Conservation (phyloP, 2,113 vertebrate species). For the Thryonomys swinderianus region DNA sequence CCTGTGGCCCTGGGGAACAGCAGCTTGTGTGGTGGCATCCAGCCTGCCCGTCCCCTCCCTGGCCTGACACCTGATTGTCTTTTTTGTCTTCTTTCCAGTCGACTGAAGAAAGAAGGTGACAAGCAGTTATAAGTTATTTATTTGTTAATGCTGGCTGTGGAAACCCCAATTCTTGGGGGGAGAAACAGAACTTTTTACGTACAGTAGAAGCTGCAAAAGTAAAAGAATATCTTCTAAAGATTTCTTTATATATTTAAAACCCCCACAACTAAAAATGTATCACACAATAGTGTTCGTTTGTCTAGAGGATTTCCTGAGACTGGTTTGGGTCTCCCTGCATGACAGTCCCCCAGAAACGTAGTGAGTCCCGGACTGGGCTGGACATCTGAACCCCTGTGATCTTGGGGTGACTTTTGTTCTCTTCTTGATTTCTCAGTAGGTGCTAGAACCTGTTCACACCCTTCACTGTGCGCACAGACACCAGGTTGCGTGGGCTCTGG, state of each 20-base stretch:
- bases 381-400: conserved; percentile 89
- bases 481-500: conserved; percentile 80
- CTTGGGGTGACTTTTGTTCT: conserved; percentile 82
- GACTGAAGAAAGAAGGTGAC: conserved; percentile 99
- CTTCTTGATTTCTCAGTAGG: conserved; percentile 88
- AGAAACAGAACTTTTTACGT: conserved; percentile 90
- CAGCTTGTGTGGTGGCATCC: not conserved
- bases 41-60: not conserved
- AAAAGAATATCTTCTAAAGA: conserved; percentile 91
- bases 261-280: conserved; percentile 86
- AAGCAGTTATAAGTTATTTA: conserved; percentile 97
- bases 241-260: conserved; percentile 88
- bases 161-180: conserved; percentile 88
- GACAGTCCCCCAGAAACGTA: conserved; percentile 89
- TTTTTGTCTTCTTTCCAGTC: conserved; percentile 88
- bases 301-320: conserved; percentile 93
- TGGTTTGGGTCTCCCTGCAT: conserved; percentile 95
- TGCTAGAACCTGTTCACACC: conserved; percentile 91
- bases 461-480: conserved; percentile 93
- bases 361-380: conserved; percentile 85
- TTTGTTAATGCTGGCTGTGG: conserved; percentile 88
- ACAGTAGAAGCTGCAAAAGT: conserved; percentile 87
- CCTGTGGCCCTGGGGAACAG: not conserved
- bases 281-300: conserved; percentile 90
- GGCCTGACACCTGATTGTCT: not conserved